These are phyloP conservation scores for Hydrozoanthus tunicans DNA, from an alignment of 64 coral and sea anemone species.

Conservation along the genomic window DNA sequence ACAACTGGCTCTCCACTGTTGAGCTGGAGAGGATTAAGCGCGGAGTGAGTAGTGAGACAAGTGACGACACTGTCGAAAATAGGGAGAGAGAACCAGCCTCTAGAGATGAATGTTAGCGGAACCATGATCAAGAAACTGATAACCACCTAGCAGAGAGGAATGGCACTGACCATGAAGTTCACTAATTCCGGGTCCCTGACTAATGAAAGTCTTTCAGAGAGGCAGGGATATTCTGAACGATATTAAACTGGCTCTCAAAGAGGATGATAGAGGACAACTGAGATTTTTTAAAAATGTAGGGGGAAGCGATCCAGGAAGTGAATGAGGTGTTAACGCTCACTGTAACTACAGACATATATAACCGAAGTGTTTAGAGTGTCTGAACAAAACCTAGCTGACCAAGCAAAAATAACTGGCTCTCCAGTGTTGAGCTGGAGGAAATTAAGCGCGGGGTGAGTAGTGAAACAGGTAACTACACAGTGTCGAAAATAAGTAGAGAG, in stretches of 20 bases:
- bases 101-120: not conserved
- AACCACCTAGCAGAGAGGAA: constrained; percentile 3
- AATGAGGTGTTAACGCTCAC: not conserved
- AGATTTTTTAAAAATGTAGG: not conserved
- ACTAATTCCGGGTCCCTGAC: not conserved
- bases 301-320: not conserved
- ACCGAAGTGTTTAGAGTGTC: not conserved
- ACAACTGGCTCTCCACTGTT: not conserved
- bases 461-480: not conserved
- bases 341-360: not conserved
- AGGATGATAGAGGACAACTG: not conserved
- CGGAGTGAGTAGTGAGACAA: not conserved
- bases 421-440: constrained; percentile 30
- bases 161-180: not conserved
- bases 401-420: no score
- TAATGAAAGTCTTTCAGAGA: not conserved
- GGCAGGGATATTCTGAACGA: not conserved
- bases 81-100: not conserved
- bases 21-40: constrained; percentile 23
- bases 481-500: not conserved
- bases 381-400: no score
- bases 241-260: constrained; percentile 18
- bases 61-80: not conserved
- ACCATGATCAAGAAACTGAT: not conserved
- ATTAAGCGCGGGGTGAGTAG: not conserved